Conservation (phyloP, 2,888 invertebrate species). For the Eremobia ochroleuca region DNA sequence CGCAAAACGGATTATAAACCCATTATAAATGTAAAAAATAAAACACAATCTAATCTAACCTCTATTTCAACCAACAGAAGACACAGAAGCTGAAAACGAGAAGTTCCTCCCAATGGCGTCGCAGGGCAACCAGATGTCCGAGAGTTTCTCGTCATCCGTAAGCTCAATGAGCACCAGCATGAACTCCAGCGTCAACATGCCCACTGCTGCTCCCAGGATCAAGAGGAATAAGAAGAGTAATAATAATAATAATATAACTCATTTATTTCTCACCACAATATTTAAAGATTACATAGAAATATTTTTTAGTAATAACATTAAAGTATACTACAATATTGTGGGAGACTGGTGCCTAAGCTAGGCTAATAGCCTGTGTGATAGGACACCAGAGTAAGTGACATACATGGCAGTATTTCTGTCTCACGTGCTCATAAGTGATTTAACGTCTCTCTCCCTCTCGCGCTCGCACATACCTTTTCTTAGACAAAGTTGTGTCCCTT, state of each 20-base stretch:
- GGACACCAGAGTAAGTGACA: constrained; percentile 64
- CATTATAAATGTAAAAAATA: too few relatives aligned
- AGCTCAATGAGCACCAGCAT: constrained; percentile 94
- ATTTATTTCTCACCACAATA: too few relatives aligned
- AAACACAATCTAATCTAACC: not conserved
- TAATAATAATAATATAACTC: too few relatives aligned
- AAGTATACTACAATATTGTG: too few relatives aligned
- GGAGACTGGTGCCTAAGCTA: too few relatives aligned
- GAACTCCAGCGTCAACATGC: constrained; percentile 90
- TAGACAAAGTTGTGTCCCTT: not conserved
- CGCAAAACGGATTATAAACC: not conserved
- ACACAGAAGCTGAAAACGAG: constrained; percentile 93
- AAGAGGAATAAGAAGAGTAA: constrained; percentile 85
- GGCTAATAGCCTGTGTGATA: too few relatives aligned
- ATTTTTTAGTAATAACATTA: too few relatives aligned
- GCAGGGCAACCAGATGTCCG: constrained; percentile 89
- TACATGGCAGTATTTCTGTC: not conserved
- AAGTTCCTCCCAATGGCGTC: constrained; percentile 93
- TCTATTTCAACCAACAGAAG: constrained; percentile 84
- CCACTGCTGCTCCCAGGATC: constrained; percentile 80
- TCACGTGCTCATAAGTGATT: not conserved
- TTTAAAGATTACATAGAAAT: too few relatives aligned
- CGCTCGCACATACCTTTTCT: not conserved
- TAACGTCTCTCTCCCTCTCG: not conserved
- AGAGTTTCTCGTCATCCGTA: constrained; percentile 92